Evolutionary conservation across 2,113 vertebrate genomes (phyloP), one percentile per base, ranked within the genome.

Genomic region (Falcunculus frontatus): DNA sequence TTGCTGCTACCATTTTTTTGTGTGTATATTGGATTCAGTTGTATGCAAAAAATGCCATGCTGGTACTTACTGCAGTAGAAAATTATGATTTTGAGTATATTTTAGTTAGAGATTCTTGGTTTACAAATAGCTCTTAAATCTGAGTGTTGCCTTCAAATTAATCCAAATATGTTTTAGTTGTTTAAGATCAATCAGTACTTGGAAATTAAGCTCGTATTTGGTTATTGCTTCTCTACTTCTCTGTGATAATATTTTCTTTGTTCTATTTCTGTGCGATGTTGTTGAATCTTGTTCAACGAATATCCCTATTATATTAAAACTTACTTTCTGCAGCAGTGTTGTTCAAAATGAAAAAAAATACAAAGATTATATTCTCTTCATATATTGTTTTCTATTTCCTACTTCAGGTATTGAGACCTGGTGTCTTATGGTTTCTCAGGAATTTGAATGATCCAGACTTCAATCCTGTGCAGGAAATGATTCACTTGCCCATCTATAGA

Each of bases 401-500:
- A 27, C 93, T 96, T 49, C 64, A 99, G 99, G 99, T 99, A 21
- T 98, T 99, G 84, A 98, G 99, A 78, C 99, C 99, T 26, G 99
- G 99, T 80, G 99, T 99, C 50, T 96, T 99, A 42, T 99, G 99
- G 99, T 99, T 99, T 98, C 98, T 99, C 84, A 98, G 99, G 97
- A 99, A 99, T 98, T 97, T 99, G 90, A 99, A 99, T 44, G 99
- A 99, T 98, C 99, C 99, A 46, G 99, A 99, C 97, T 99, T 99
- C 82, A 99, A 99, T 97, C 99, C 99, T 55, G 99, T 99, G 42
- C 99, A 99, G 94, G 99, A 99, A 97, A 99, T 99, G 99, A 99
- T 99, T 95, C 99, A 99, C 83, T 98, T 99, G 73, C 99, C 99
- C 30, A 99, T 99, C 91, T 99, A 99, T 70, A 98, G 99, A 95